phyloP scores from a whole-genome alignment of 2,797 vertebrate genomes.

The Thripadectes ignobilis region DNA sequence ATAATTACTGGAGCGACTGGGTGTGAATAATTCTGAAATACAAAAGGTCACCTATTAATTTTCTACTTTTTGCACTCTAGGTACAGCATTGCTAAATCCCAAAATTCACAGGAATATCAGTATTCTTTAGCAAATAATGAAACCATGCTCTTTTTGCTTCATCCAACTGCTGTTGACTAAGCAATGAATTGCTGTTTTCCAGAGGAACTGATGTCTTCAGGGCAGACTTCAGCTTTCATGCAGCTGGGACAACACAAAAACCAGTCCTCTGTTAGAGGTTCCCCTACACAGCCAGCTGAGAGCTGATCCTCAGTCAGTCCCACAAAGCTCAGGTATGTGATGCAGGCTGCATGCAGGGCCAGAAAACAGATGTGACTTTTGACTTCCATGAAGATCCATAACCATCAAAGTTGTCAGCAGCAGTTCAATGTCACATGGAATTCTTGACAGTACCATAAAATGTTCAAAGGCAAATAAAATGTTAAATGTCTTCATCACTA shows the following conservation, averaged over 20 bases:
- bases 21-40: constrained; percentile 91
- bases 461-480: background rate
- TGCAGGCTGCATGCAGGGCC: background rate
- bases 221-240: background rate
- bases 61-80: background rate
- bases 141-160: background rate
- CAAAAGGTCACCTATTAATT: background rate
- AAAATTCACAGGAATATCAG: background rate
- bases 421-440: background rate
- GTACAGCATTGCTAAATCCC: background rate
- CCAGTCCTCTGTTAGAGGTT: background rate
- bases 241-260: background rate
- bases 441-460: background rate
- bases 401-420: background rate
- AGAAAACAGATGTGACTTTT: background rate
- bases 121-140: background rate
- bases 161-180: background rate
- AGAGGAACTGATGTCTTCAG: background rate
- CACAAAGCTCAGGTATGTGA: background rate
- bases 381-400: background rate
- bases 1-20: constrained; percentile 79
- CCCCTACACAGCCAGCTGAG: background rate
- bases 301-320: background rate
- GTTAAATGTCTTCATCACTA: background rate
- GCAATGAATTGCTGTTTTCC: background rate